Base-by-base conservation (phyloP, 1,140 invertebrate genomes). In the Drosophila carrolli region DNA sequence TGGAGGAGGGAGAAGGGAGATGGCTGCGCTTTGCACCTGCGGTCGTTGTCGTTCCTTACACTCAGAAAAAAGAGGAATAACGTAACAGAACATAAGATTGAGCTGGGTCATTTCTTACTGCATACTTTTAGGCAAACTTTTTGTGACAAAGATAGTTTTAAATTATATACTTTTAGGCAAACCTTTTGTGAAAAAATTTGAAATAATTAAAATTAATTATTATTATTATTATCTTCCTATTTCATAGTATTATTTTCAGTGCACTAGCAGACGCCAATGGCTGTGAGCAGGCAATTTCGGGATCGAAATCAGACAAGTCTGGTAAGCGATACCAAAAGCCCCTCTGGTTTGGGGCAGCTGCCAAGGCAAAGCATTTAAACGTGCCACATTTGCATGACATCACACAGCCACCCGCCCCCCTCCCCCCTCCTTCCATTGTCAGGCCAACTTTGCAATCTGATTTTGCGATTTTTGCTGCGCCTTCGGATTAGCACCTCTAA, bases 311-410 rank as follows among this genome's bases (percentile, higher is more conserved):
- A 71, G 71, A 70, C 63, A 56, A 72, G 68, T 72, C 66, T 72
- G 65, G 65, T 58, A 71, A 72, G 32, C 68, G 68, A 72, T 71
- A 71, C 37, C 51, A 35, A 29, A 29, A 70, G 51, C 46, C 43
- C 50, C 43, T 43, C 19, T 27, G 44, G 65, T 43, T 50, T 50
- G 57, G 55, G 53, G 66, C 68, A 71, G 53, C 68, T 72, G 68
- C 68, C 66, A 71, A 71, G 43, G 19, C 63, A 16, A 44, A 44
- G 74, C 73, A 70, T 77, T 77, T 77, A 77, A 77, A 77, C 63
- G 74, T 77, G 75, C 50, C 63, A 61, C 75, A 77, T 77, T 77
- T 77, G 75, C 74, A 77, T 77, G 74, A 76, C 73, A 76, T 76
- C 53, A 55, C 61, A 57, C 16, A 61, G 8, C 13, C 29, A 1